Evolutionary conservation across 2,888 invertebrate species (phyloP).

Genomic region (Cosmorhoe ocellata): DNA sequence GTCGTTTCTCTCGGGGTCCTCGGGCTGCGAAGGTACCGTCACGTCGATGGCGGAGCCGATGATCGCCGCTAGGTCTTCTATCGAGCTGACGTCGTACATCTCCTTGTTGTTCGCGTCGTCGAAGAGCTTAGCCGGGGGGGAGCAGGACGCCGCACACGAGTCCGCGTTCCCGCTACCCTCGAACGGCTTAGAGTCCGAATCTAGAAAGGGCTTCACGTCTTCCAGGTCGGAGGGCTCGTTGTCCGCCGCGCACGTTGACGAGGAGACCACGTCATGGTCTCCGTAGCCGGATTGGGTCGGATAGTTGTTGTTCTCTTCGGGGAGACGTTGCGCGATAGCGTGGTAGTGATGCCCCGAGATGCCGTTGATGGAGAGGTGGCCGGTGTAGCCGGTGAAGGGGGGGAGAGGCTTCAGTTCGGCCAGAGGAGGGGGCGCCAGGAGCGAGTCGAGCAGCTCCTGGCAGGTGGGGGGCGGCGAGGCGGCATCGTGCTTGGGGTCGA

Average conservation of each 20-base stretch:
- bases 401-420: slow-evolving; percentile 92
- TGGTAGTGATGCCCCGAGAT: slow-evolving; percentile 94
- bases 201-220: slow-evolving; percentile 84
- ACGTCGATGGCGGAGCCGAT: slow-evolving; percentile 90
- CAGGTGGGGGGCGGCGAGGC: slow-evolving; percentile 67
- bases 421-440: slow-evolving; percentile 84
- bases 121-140: slow-evolving; percentile 75
- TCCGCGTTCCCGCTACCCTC: slow-evolving; percentile 84
- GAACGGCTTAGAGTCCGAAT: slow-evolving; percentile 77
- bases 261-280: slow-evolving; percentile 89
- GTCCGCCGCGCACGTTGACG: slow-evolving; percentile 87
- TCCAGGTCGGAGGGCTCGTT: slow-evolving; percentile 83
- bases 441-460: slow-evolving; percentile 88
- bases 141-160: slow-evolving; percentile 80
- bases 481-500: slow-evolving; percentile 82
- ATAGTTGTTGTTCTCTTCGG: slow-evolving; percentile 88
- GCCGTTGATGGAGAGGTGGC: slow-evolving; percentile 92
- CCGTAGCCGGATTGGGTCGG: slow-evolving; percentile 84
- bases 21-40: slow-evolving; percentile 86
- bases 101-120: slow-evolving; percentile 81
- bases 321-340: slow-evolving; percentile 89
- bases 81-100: slow-evolving; percentile 88
- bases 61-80: slow-evolving; percentile 92
- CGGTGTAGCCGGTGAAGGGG: slow-evolving; percentile 93
- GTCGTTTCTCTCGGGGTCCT: slow-evolving; percentile 86